Conservation (phyloP, 37 sponge, comb jelly and placozoan genomes). For the Oopsacas minuta region DNA sequence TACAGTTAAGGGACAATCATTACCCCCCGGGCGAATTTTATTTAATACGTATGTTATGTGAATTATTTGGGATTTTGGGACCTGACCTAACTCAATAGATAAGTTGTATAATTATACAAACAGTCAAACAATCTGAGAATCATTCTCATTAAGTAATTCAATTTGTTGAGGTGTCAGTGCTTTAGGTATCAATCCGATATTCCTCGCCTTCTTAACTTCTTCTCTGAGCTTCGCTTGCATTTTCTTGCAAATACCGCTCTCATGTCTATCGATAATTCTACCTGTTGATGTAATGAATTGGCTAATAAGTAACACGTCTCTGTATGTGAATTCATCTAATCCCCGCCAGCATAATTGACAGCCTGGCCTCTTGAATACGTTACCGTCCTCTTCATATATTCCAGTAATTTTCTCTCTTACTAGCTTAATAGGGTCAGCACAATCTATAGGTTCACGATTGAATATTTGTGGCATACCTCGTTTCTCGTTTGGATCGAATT, state of each 20-base stretch:
- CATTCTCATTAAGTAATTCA: background rate
- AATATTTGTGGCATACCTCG: background rate
- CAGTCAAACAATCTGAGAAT: no score
- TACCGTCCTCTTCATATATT: conserved; percentile 3
- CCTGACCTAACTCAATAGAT: no score
- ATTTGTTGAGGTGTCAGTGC: conserved; percentile 4
- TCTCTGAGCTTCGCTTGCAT: conserved; percentile 1
- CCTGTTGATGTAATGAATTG: background rate
- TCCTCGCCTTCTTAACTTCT: background rate
- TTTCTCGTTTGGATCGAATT: background rate
- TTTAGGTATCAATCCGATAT: conserved; percentile 10
- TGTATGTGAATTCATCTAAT: background rate
- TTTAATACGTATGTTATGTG: no score
- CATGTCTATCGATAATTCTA: background rate
- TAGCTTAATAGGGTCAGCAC: background rate
- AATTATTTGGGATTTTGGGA: no score
- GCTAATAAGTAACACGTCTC: conserved; percentile 4
- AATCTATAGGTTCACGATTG: background rate
- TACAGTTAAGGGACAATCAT: no score
- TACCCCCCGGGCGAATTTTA: no score
- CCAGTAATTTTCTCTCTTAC: background rate
- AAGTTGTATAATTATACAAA: no score
- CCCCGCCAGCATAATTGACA: conserved; percentile 1
- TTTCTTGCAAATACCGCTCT: background rate
- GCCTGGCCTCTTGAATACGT: background rate